Conservation (phyloP, 1,140 invertebrate species). For the Leptopilina clavipes region DNA sequence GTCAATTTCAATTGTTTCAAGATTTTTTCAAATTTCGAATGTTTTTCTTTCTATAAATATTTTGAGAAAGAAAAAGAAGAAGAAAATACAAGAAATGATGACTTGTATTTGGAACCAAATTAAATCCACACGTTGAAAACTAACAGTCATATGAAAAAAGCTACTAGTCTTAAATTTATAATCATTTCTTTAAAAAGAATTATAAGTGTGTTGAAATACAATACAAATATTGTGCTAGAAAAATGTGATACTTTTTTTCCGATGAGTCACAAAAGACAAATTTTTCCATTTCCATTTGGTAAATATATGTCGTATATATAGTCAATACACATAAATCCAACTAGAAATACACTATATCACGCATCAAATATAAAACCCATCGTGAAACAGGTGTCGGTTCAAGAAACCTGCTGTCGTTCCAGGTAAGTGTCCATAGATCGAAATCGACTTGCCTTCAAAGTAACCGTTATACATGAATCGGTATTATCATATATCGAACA, state of each 20-base stretch:
- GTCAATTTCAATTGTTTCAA: too few relatives aligned
- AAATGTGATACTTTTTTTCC: not conserved
- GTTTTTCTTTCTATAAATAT: too few relatives aligned
- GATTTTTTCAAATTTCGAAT: too few relatives aligned
- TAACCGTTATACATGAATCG: slow-evolving; percentile 24
- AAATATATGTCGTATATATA: not conserved
- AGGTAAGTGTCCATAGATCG: slow-evolving; percentile 28
- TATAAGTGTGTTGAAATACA: not conserved
- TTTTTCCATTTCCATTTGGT: not conserved
- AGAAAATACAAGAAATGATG: too few relatives aligned
- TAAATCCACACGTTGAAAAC: not conserved
- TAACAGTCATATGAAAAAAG: not conserved
- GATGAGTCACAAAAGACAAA: not conserved
- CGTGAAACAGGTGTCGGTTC: slow-evolving; percentile 30
- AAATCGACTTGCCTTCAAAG: not conserved
- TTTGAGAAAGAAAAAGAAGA: too few relatives aligned
- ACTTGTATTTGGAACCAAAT: not conserved
- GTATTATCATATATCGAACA: not conserved
- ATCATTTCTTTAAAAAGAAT: not conserved
- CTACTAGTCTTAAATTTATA: not conserved
- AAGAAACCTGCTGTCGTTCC: slow-evolving; percentile 33
- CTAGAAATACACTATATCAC: not conserved
- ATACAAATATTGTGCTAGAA: slow-evolving; percentile 18
- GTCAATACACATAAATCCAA: not conserved
- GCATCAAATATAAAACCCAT: not conserved